These are phyloP conservation scores for Hanleya hanleyi DNA, from an alignment of 2,888 invertebrate genomes.

Conservation along the genomic window DNA sequence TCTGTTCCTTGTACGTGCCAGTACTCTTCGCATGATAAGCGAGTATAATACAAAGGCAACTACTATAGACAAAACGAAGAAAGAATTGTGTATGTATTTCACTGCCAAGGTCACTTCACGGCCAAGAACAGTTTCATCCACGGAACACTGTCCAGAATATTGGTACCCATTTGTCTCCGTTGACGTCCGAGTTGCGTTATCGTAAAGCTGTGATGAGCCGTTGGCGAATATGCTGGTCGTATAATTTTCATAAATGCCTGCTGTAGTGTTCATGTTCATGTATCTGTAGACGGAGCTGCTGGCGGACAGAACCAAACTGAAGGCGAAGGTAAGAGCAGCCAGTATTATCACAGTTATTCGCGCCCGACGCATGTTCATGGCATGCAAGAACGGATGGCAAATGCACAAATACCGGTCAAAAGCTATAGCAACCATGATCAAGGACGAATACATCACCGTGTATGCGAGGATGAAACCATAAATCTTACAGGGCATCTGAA, in stretches of 20 bases:
- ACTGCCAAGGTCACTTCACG: constrained; percentile 27
- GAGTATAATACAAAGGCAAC: constrained; percentile 69
- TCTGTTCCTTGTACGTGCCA: constrained; percentile 24
- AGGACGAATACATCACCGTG: constrained; percentile 65
- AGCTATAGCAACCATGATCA: constrained; percentile 64
- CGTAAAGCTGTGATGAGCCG: background rate
- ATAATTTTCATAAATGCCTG: background rate
- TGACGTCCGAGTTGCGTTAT: background rate
- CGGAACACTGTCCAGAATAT: background rate
- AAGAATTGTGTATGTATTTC: constrained; percentile 62
- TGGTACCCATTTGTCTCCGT: too few species aligned
- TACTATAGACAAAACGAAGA: constrained; percentile 66
- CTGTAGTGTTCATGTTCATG: background rate
- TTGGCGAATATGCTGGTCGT: background rate
- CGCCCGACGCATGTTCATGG: constrained; percentile 62
- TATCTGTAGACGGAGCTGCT: constrained; percentile 45
- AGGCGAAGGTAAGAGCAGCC: constrained; percentile 39
- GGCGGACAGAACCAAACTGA: constrained; percentile 48
- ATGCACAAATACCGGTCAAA: constrained; percentile 65
- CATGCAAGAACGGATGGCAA: constrained; percentile 64
- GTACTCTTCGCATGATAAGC: constrained; percentile 57
- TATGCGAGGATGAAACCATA: constrained; percentile 65
- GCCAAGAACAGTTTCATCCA: background rate
- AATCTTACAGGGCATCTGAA: constrained; percentile 58
- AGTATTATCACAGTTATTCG: constrained; percentile 47